Base-by-base conservation (phyloP, 2,888 invertebrate genomes). In the Liodrosophila aerea region DNA sequence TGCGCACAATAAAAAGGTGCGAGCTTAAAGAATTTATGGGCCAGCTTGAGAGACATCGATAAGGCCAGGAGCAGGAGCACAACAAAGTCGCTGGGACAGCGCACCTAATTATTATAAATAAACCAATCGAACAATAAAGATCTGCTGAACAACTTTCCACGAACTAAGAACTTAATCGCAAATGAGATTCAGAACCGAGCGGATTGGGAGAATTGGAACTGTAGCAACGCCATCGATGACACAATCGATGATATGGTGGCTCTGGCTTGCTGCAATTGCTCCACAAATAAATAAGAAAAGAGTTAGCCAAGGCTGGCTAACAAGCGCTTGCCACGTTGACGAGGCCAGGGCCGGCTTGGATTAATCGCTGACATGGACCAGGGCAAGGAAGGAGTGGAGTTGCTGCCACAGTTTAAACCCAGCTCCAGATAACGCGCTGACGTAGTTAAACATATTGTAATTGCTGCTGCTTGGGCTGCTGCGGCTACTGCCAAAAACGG, bases 381-480 rank as follows among this genome's bases (percentile, higher is more conserved):
- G 22, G 52, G 36, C 27, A 18, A 18, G 7, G 33, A 12, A 4
- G 11, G 33, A 11, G 12, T 7, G 40, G 4, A 27, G 40, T 1
- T 2, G 4, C 8, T 16, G 16, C 18, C 15, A 8, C 27, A 15
- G 40, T 16, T 9, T 11, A 46, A 60, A 15, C 52, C 7, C 37
- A 64, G 50, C 54, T 41, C 31, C 64, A 76, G 85, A 86, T 86
- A 82, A 82, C 69, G 87, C 78, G 82, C 77, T 87, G 86, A 76
- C 87, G 87, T 86, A 88, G 88, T 87, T 87, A 88, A 88, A 88
- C 88, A 89, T 88, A 89, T 89, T 89, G 88, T 88, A 88, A 88
- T 88, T 88, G 86, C 63, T 52, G 58, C 51, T 52, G 49, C 50
- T 71, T 53, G n/a, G 13, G 4, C 54, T n/a, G n/a, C n/a, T n/a